Percentiles rank a stretch among this genome's conserved stretches.
Evolutionary conservation across 2,888 invertebrate genomes (phyloP).

Genomic region (Tenodera sinensis): DNA sequence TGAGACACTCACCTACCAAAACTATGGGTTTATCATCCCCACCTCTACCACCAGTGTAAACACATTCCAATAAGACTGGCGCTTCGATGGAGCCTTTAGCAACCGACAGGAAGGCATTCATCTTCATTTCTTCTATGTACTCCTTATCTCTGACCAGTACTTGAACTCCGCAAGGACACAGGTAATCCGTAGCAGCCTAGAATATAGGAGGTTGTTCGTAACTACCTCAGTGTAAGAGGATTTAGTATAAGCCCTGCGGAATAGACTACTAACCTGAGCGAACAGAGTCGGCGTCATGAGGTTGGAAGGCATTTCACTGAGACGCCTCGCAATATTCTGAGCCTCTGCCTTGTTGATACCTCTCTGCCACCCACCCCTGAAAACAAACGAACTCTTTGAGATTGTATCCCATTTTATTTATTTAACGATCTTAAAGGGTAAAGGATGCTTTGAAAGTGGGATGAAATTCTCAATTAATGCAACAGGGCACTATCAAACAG

Average conservation of each 20-base stretch:
- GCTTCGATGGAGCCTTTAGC: constrained; percentile 48
- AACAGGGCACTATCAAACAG: no score
- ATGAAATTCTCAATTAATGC: no score
- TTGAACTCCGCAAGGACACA: constrained; percentile 45
- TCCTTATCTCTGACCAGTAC: constrained; percentile 52
- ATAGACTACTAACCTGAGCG: constrained; percentile 49
- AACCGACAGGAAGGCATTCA: constrained; percentile 66
- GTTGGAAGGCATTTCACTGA: constrained; percentile 76
- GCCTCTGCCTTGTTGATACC: constrained; percentile 63
- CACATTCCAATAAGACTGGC: constrained; percentile 54
- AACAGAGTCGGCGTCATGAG: constrained; percentile 73
- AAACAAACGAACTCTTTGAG: no score
- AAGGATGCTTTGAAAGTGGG: no score
- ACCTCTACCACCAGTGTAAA: constrained; percentile 48
- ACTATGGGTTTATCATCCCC: constrained; percentile 49
- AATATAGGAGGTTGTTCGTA: neutral
- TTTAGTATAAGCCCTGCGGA: neutral
- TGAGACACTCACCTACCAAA: constrained; percentile 50
- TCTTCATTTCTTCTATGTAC: constrained; percentile 61
- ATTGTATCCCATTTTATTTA: no score
- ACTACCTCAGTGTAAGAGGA: no score
- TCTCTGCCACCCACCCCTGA: constrained; percentile 52
- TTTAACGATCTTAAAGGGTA: no score
- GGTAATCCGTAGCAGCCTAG: constrained; percentile 42
- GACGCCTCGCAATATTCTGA: constrained; percentile 71